Percentiles rank a stretch among this genome's conserved stretches.
Conservation (phyloP, 2,113 vertebrate genomes). For the Charadrius vociferus region DNA sequence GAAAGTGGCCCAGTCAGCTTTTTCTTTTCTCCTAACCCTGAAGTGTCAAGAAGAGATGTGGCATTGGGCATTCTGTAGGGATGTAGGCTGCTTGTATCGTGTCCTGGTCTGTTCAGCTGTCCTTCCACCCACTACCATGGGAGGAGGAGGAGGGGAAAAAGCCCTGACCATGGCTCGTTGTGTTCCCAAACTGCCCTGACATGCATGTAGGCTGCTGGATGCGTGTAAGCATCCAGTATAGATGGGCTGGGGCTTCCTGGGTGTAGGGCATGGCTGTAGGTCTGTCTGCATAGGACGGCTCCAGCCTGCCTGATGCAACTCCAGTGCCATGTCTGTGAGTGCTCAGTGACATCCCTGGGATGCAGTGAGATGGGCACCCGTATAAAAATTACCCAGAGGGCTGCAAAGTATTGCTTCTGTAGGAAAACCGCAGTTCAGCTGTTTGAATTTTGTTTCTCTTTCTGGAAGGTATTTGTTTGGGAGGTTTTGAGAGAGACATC, state of each 20-base stretch:
- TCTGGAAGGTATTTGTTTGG: neutral
- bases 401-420: neutral
- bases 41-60: neutral
- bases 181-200: neutral
- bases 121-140: neutral
- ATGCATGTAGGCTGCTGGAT: rapidly evolving
- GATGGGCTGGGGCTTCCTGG: neutral
- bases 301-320: neutral
- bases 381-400: neutral
- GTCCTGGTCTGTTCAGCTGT: neutral
- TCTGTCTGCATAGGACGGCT: neutral
- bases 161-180: rapidly evolving
- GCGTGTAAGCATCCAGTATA: neutral
- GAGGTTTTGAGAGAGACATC: neutral
- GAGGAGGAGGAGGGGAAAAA: neutral
- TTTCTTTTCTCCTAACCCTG: neutral
- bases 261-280: rapidly evolving
- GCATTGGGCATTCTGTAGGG: rapidly evolving
- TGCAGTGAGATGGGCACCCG: neutral
- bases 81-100: neutral
- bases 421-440: neutral
- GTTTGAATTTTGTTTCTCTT: neutral
- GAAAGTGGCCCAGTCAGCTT: rapidly evolving
- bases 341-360: neutral
- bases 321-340: neutral